Evolutionary conservation across 2,797 vertebrate species (phyloP), one percentile per base, ranked within the genome.

Genomic region (Sebastiscus albofasciatus): DNA sequence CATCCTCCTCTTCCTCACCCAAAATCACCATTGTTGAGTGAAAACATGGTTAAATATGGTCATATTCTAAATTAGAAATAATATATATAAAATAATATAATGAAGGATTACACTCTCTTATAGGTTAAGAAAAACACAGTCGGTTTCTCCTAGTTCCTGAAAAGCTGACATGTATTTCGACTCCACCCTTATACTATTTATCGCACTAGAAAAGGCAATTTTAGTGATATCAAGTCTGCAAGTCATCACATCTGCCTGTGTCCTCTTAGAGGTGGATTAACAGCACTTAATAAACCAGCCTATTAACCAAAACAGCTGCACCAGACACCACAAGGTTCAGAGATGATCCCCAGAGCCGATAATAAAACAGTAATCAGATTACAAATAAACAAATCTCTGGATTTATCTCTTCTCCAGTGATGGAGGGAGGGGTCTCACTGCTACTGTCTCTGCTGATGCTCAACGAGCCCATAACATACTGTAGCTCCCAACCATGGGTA

Each of bases 291-390:
- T 89, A 91, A 90, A 91, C 59, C 87, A 83, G 90, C 86, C 86
- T 89, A 92, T 93, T 93, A 93, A 83, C 72, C 79, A 77, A 89
- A 92, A 90, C 91, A 93, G 87, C 90, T 89, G 83, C 81, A 80
- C 59, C 22, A 24, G 73, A 90, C 89, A 90, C 77, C 81, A 81
- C 85, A 58, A 67, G 75, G 74, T 77, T 71, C 86, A 85, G 78
- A 87, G 91, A 91, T 93, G 83, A 94, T 90, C 91, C 84, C 60
- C 60, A 79, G 87, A 93, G 85, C 87, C 22, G 71, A 90, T 93
- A 90, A 92, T 91, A 89, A 90, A 91, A 80, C 74, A 82, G 82
- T 92, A 92, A 94, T 94, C 92, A 89, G 90, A 93, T 93, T 92
- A 92, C 74, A 88, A 80, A 89, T 82, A 65, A 90, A 83, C 79